Conservation (phyloP, 2,113 vertebrate species). For the Chrysemys picta region DNA sequence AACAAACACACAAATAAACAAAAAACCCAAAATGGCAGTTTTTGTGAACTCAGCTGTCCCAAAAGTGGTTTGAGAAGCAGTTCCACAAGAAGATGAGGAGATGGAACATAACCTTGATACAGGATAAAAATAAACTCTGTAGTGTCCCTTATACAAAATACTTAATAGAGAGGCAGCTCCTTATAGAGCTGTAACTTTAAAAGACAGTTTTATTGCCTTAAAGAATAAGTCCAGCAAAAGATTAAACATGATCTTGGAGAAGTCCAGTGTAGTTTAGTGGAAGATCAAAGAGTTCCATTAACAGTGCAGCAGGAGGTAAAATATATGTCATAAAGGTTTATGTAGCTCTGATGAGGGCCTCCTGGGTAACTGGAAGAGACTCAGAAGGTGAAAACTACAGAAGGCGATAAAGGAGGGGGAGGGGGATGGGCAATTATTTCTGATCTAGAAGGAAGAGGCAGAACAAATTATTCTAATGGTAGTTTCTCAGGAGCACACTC, state of each 20-base stretch:
- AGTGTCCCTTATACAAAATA: background rate
- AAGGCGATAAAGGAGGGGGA: constrained; percentile 21
- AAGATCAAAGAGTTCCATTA: constrained; percentile 69
- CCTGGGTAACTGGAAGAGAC: constrained; percentile 50
- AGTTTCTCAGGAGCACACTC: constrained; percentile 61
- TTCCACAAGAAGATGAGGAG: constrained; percentile 3
- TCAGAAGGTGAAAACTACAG: constrained; percentile 53
- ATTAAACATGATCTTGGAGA: constrained; percentile 60
- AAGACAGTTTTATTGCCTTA: constrained; percentile 63
- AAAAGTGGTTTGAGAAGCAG: background rate
- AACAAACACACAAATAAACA: background rate
- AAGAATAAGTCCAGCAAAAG: constrained; percentile 53
- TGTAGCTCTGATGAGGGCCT: constrained; percentile 31
- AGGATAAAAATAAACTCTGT: background rate
- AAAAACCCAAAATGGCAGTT: background rate
- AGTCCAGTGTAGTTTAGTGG: constrained; percentile 57
- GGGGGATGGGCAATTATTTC: constrained; percentile 64
- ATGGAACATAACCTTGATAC: background rate
- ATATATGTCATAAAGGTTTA: constrained; percentile 56
- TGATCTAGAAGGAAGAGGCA: constrained; percentile 58
- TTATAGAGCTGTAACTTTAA: constrained; percentile 50
- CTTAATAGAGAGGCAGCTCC: constrained; percentile 25
- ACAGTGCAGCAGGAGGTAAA: constrained; percentile 45
- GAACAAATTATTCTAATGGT: constrained; percentile 70
- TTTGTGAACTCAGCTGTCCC: background rate